These are phyloP conservation scores for Monarcha castaneiventris DNA, from an alignment of 2,113 vertebrate genomes.

Conservation along the genomic window DNA sequence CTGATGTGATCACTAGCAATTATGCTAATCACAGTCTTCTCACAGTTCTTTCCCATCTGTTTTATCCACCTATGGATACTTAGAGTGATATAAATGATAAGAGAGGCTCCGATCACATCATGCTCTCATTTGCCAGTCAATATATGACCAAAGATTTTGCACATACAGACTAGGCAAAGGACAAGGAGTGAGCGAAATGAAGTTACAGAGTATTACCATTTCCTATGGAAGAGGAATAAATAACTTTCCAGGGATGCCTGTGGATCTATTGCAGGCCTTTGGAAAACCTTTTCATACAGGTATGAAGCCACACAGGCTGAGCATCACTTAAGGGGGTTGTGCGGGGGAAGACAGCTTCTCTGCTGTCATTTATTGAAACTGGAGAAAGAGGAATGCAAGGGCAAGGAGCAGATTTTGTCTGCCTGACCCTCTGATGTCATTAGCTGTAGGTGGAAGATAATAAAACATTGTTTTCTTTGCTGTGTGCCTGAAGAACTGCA, in stretches of 20 bases:
- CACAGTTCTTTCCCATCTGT: conserved; percentile 63
- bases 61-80: conserved; percentile 68
- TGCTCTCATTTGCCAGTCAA: background rate
- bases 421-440: background rate
- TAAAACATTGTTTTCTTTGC: conserved; percentile 1
- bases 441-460: conserved; percentile 13
- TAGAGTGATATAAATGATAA: conserved; percentile 23
- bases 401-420: conserved; percentile 13
- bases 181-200: background rate
- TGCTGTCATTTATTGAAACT: background rate
- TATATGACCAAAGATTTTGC: background rate
- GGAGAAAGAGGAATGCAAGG: background rate
- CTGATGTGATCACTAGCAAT: conserved; percentile 68
- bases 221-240: background rate
- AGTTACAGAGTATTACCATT: background rate
- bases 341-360: background rate
- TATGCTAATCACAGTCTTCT: conserved; percentile 67
- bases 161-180: background rate
- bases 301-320: background rate
- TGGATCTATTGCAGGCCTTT: background rate
- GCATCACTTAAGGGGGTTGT: background rate
- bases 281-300: background rate
- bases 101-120: background rate
- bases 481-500: background rate
- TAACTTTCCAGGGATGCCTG: background rate